Percentiles rank a stretch among this genome's conserved stretches.
Evolutionary conservation across 2,113 vertebrate genomes (phyloP).

Genomic region (Ranitomeya imitator): DNA sequence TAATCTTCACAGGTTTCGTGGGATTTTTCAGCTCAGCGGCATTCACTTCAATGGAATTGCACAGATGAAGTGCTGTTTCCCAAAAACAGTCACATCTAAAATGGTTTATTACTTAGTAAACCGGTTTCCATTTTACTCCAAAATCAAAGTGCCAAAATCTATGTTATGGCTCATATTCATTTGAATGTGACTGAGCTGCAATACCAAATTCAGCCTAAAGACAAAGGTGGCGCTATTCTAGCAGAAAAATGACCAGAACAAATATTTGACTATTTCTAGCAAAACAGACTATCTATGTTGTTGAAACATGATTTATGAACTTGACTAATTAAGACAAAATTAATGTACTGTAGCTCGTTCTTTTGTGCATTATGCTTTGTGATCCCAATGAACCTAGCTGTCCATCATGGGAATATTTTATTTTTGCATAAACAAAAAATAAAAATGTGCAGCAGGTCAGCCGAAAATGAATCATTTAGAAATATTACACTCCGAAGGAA

Average conservation of each 20-base stretch:
- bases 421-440: conserved; percentile 21
- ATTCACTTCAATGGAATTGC: too few species aligned
- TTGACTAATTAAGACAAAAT: conserved; percentile 30
- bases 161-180: neutral
- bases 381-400: conserved; percentile 1
- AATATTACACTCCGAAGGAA: neutral
- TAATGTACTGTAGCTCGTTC: conserved; percentile 7
- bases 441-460: conserved; percentile 17
- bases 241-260: neutral
- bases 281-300: neutral
- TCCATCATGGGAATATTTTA: conserved; percentile 25
- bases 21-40: too few species aligned
- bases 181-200: neutral
- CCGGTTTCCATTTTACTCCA: too few species aligned
- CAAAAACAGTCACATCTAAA: too few species aligned
- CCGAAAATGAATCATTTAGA: conserved; percentile 6
- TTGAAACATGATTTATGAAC: conserved; percentile 37
- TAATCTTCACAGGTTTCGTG: too few species aligned
- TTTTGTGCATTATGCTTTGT: conserved; percentile 1
- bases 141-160: neutral
- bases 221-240: neutral
- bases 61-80: too few species aligned
- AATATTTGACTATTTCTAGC: neutral
- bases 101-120: too few species aligned
- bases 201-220: neutral